Percentiles rank a stretch among this genome's conserved stretches.
Conservation (phyloP, 2,888 invertebrate genomes). For the Oconnorella tubifera region DNA sequence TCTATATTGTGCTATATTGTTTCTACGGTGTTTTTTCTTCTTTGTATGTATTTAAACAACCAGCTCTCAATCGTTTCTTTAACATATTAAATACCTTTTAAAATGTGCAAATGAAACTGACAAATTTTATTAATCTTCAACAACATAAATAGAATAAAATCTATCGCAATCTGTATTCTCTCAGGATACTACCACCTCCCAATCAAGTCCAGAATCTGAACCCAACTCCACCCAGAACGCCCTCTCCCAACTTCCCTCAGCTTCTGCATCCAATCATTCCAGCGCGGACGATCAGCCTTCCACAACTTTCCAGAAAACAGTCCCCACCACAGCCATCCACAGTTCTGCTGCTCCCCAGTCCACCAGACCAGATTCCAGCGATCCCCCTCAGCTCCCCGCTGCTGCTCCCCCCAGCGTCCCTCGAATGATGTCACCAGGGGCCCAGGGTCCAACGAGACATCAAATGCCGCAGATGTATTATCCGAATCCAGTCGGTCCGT, state of each 20-base stretch:
- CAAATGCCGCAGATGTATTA: not conserved
- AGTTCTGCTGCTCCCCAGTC: not conserved
- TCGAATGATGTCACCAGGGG: not conserved
- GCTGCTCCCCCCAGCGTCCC: not conserved
- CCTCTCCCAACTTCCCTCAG: not conserved
- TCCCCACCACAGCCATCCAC: not conserved
- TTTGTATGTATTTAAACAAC: too few species aligned
- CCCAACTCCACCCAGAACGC: not conserved
- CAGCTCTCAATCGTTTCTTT: too few species aligned
- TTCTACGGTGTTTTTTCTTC: too few species aligned
- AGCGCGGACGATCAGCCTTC: not conserved
- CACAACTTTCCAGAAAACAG: not conserved
- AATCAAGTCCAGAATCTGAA: not conserved
- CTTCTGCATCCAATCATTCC: not conserved
- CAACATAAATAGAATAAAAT: too few species aligned
- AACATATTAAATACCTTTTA: too few species aligned
- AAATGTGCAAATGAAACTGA: too few species aligned
- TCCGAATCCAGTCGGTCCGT: not conserved
- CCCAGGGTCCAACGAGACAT: too few species aligned
- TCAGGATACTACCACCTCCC: not conserved
- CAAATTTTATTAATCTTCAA: too few species aligned
- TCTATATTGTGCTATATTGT: too few species aligned
- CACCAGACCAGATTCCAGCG: not conserved
- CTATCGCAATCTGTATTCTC: too few species aligned
- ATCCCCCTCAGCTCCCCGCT: not conserved